Conservation (phyloP, 2,888 invertebrate species). For the Saturnia japonica region DNA sequence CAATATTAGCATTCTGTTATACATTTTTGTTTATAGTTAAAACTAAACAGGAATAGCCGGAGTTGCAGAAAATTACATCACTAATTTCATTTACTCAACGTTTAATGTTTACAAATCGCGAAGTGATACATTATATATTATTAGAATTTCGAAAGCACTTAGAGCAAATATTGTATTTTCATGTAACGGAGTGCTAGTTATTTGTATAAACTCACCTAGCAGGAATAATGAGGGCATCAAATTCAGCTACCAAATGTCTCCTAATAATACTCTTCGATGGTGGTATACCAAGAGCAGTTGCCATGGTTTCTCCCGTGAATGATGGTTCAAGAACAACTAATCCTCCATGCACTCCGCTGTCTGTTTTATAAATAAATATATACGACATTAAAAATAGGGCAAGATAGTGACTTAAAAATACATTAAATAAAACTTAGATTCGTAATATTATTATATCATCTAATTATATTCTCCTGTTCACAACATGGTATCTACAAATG, state of each 20-base stretch:
- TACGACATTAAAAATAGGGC: neutral
- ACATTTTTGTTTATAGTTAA: conserved; percentile 5
- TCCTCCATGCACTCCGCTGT: conserved; percentile 97
- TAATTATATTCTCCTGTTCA: too few relatives aligned
- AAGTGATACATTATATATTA: neutral
- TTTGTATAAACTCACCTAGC: conserved; percentile 86
- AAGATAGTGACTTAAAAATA: too few relatives aligned
- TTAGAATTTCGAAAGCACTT: conserved; percentile 6
- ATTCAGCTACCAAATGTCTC: conserved; percentile 94
- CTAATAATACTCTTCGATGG: conserved; percentile 96
- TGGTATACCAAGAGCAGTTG: conserved; percentile 95
- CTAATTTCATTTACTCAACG: neutral
- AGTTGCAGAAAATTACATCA: neutral
- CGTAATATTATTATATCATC: too few relatives aligned
- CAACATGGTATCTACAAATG: too few relatives aligned
- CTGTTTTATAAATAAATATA: conserved; percentile 64
- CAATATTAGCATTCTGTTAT: conserved; percentile 40
- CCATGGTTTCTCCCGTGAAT: conserved; percentile 97
- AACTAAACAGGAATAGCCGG: neutral
- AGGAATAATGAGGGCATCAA: conserved; percentile 94
- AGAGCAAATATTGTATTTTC: conserved; percentile 54
- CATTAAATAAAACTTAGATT: too few relatives aligned
- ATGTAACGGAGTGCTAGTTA: conserved; percentile 24
- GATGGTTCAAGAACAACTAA: conserved; percentile 96
- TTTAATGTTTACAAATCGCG: neutral